A percentile compares a stretch with the other conserved stretches of the same genome.
phyloP scores from a whole-genome alignment of 1,140 invertebrate species.

The Lepidurus apus region DNA sequence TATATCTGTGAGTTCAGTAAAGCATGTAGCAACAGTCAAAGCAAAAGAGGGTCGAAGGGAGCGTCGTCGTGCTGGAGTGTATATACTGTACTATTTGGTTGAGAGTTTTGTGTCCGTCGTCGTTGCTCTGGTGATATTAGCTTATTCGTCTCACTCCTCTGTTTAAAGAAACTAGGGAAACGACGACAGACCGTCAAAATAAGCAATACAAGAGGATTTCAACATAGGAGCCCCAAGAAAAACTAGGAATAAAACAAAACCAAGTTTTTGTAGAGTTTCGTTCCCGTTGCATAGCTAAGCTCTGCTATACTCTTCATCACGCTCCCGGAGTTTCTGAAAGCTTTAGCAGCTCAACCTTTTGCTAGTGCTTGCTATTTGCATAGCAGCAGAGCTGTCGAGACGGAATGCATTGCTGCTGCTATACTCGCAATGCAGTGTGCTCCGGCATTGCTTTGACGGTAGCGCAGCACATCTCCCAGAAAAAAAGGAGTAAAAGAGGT shows the following conservation, averaged over 20 bases:
- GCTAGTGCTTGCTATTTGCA: slow-evolving; percentile 1
- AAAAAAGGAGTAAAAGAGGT: not conserved
- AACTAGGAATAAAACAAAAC: not conserved
- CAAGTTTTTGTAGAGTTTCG: not conserved
- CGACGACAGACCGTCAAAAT: not conserved
- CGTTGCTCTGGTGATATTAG: not conserved
- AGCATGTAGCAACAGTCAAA: too few relatives aligned
- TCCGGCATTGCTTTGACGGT: not conserved
- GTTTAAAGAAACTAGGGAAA: slow-evolving; percentile 10
- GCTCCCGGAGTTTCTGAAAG: not conserved
- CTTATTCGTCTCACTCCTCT: not conserved
- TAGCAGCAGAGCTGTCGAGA: slow-evolving; percentile 7
- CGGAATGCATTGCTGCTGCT: not conserved
- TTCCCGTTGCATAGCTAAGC: slow-evolving; percentile 18
- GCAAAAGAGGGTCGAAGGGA: too few relatives aligned
- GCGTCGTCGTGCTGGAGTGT: too few relatives aligned
- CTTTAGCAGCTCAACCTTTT: slow-evolving; percentile 21
- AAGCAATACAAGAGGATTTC: not conserved
- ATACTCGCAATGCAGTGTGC: not conserved
- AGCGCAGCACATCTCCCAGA: not conserved
- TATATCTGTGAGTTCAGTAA: too few relatives aligned
- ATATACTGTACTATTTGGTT: too few relatives aligned
- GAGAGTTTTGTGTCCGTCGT: not conserved
- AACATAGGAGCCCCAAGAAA: not conserved
- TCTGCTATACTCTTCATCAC: slow-evolving; percentile 1